Evolutionary conservation across 2,888 invertebrate species (phyloP), one percentile per base, ranked within the genome.

Genomic region (Oscheius onirici): DNA sequence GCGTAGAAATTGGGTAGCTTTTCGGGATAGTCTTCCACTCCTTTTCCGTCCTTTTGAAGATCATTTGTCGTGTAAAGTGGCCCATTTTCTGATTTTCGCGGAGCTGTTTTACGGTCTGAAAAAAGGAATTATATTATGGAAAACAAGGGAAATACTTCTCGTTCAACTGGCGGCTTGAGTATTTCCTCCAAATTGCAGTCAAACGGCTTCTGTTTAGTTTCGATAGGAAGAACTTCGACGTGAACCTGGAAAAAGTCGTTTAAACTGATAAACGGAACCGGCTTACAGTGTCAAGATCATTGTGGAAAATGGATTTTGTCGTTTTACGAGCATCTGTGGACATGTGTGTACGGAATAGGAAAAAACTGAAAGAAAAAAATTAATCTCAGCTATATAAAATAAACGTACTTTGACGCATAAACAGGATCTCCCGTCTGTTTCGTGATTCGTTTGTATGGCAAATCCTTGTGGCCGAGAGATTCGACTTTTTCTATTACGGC

Each of bases 21-120:
- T 86, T 86, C n/a, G 86, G 86, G 20, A 84, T 75, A 57, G 80
- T 77, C 69, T 81, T 84, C 80, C 81, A 85, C 66, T 86, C 86
- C 67, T 82, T 81, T 57, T 86, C 85, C 5, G 82, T 83, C 41
- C 85, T 70, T 69, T 86, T 86, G 76, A 78, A 86, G 66, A 85
- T 83, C 74, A 81, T 81, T 52, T 83, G 82, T 1, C 85, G 79
- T 13, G 85, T 82, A 77, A 86, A 85, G 46, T 83, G 84, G 15
- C 84, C 81, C 79, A 86, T 77, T 72, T 82, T 82, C 68, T 86
- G 85, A 44, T 81, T 82, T 26, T 79, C 80, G 22, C 86, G 76
- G 44, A 87, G 68, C 13, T 84, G 80, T 44, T 78, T 63, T n/a
- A 86, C 86, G 6, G 78, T 69, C 69, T 78, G 24, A 61, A 69